Conservation (phyloP, 2,113 vertebrate genomes). For the Rafetus swinhoei region DNA sequence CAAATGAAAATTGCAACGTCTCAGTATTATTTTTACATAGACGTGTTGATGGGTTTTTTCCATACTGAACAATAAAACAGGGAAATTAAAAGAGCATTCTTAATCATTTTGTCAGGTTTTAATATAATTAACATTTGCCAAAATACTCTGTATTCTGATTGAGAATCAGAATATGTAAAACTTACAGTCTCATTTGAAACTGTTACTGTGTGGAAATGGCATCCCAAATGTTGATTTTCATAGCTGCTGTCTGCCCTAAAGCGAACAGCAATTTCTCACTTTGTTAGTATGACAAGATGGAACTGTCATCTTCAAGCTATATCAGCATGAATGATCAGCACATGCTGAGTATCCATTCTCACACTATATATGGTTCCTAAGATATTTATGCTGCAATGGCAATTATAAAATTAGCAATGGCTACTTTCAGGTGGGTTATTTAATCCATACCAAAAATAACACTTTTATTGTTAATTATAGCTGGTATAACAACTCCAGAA, state of each 20-base stretch:
- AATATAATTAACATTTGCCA: slow-evolving; percentile 54
- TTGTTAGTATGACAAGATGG: slow-evolving; percentile 15
- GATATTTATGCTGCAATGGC: slow-evolving; percentile 13
- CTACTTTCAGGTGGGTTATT: slow-evolving; percentile 40
- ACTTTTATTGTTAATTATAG: slow-evolving; percentile 37
- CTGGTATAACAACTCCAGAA: slow-evolving; percentile 31
- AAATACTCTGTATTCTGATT: slow-evolving; percentile 38
- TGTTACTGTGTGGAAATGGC: neutral
- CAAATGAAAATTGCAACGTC: slow-evolving; percentile 60
- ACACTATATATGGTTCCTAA: slow-evolving; percentile 22
- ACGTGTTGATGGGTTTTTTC: slow-evolving; percentile 54
- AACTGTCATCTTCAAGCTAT: slow-evolving; percentile 24
- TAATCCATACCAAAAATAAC: slow-evolving; percentile 54
- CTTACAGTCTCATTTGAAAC: slow-evolving; percentile 36
- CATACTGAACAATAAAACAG: slow-evolving; percentile 46
- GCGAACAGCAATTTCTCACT: slow-evolving; percentile 15
- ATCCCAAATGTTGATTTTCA: slow-evolving; percentile 19
- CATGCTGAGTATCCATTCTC: slow-evolving; percentile 60
- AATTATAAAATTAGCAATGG: slow-evolving; percentile 27
- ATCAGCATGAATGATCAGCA: slow-evolving; percentile 35
- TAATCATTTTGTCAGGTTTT: slow-evolving; percentile 53
- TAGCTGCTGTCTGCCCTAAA: neutral
- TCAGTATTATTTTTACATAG: slow-evolving; percentile 67
- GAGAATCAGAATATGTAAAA: slow-evolving; percentile 45
- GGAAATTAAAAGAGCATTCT: slow-evolving; percentile 41